Evolutionary conservation across 2,113 vertebrate genomes (phyloP).

Genomic region (Ailurus styani): DNA sequence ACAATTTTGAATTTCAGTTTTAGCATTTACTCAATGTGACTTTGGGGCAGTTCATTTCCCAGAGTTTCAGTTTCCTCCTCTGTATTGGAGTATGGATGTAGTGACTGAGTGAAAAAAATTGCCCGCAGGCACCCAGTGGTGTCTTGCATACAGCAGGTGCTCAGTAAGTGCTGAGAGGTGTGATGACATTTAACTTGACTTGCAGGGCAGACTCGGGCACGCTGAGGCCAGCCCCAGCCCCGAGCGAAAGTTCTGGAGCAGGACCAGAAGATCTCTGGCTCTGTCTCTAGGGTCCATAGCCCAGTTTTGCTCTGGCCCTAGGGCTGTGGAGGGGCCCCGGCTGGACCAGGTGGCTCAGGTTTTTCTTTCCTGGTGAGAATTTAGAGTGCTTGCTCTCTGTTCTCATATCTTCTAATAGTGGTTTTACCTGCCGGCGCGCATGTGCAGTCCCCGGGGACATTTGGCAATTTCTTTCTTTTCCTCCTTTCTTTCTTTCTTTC

Average conservation of each 20-base stretch:
- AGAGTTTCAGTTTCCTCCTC: neutral
- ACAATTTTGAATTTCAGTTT: neutral
- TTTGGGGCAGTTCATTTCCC: neutral
- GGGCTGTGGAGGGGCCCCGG: neutral
- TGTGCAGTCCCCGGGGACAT: neutral
- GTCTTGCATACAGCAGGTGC: neutral
- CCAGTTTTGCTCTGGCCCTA: neutral
- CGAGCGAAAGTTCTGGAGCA: neutral
- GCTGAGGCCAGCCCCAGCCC: neutral
- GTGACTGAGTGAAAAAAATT: neutral
- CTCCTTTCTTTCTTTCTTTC: too few species aligned
- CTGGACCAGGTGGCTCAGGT: neutral
- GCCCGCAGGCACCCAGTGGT: fast-evolving
- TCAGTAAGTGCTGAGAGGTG: neutral
- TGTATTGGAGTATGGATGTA: neutral
- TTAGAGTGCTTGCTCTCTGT: neutral
- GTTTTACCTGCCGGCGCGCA: neutral
- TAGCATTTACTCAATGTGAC: neutral
- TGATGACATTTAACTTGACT: neutral
- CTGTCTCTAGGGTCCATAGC: neutral
- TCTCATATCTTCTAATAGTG: neutral
- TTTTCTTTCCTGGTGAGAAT: neutral
- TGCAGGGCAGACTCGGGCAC: neutral
- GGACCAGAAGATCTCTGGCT: neutral
- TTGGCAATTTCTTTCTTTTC: neutral